Evolutionary conservation across 2,113 vertebrate genomes (phyloP).

Genomic region (Neolamprologus variostigma): DNA sequence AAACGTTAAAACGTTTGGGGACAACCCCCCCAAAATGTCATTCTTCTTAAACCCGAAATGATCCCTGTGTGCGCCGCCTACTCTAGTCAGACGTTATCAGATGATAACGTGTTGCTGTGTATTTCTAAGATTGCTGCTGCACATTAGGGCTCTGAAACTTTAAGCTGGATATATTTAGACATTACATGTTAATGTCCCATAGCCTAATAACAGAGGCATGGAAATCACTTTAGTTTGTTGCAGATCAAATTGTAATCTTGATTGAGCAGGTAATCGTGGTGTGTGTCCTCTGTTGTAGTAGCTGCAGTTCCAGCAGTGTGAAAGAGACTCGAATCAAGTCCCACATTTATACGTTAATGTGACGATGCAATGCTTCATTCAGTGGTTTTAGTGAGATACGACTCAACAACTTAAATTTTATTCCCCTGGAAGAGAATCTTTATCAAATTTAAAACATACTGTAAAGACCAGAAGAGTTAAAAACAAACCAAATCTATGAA

Average conservation of each 20-base stretch:
- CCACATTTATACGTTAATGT: not conserved
- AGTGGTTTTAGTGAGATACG: not conserved
- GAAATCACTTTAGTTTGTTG: not conserved
- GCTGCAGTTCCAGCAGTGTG: not conserved
- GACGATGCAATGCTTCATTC: not conserved
- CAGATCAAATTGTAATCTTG: not conserved
- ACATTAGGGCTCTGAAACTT: not conserved
- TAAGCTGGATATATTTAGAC: not conserved
- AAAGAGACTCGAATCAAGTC: not conserved
- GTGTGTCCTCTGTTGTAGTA: not conserved
- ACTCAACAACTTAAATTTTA: not conserved
- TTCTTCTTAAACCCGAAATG: not conserved
- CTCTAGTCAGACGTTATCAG: not conserved
- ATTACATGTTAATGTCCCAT: accelerated
- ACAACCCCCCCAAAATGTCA: not conserved
- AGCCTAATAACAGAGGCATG: not conserved
- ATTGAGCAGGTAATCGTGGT: not conserved
- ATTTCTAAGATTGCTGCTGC: not conserved
- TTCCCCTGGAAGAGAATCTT: not conserved
- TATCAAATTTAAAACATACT: not conserved
- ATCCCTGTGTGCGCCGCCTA: not conserved
- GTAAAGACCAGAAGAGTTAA: not conserved
- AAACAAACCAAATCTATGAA: not conserved
- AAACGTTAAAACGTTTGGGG: not conserved
- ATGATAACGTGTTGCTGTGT: not conserved